Evolutionary conservation across 2,113 vertebrate species (phyloP), one percentile per base, ranked within the genome.

Genomic region (Sardina pilchardus): DNA sequence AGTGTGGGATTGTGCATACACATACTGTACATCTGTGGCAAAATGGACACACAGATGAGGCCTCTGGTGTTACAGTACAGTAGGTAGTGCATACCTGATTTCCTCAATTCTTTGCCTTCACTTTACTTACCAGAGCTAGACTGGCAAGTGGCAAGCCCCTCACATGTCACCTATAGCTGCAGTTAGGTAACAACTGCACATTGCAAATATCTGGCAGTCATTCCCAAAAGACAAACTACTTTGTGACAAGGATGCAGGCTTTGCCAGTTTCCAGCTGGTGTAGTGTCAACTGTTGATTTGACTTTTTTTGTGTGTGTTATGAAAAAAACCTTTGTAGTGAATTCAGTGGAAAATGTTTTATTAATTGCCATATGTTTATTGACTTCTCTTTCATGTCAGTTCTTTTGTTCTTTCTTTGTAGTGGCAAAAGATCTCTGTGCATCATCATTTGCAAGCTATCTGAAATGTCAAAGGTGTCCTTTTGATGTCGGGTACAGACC

Each of bases 351-450:
- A 96, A 97, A 98, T 98, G 97, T 98, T 98, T 98, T 97, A 99
- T 98, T 99, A 98, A 99, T 97, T 96, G 96, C 95, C 97, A 96
- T 98, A 97, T 98, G 97, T 98, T 99, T 99, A 97, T 97, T 98
- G 97, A 98, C 98, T 98, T 97, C 96, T 97, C 98, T 99, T 99
- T 98, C 96, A 98, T 98, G 97, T 97, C 95, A 95, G 95, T 98
- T 97, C 97, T 98, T 99, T 97, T 99, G 97, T 98, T 99, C 97
- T 98, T 96, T 96, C 97, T 99, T 99, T 98, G 97, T 98, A 97
- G 97, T 97, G 97, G 97, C 97, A 98, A 98, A 99, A 98, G 96
- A 98, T 98, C 96, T 96, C 95, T 95, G 96, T 95, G 96, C 96
- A 96, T 97, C 97, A 97, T 99, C 96, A 97, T 98, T 98, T 97